A percentile compares a stretch with the other conserved stretches of the same genome.
These are phyloP conservation scores for Napeogenes inachia DNA, from an alignment of 2,888 invertebrate species.

Conservation along the genomic window DNA sequence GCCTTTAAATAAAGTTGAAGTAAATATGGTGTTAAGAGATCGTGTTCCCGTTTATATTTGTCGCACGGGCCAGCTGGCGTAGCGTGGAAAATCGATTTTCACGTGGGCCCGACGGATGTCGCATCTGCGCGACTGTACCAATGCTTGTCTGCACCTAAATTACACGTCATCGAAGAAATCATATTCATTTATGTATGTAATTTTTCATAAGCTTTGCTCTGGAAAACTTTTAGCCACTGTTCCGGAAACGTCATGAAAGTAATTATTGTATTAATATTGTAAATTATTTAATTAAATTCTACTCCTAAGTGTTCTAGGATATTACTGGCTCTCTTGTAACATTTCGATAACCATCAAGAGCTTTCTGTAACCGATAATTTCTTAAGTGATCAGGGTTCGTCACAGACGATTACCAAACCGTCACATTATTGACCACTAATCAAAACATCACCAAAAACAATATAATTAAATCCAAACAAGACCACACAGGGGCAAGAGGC, in stretches of 20 bases:
- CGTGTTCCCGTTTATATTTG: constrained; percentile 50
- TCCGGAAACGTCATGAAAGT: neutral
- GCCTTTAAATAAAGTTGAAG: constrained; percentile 31
- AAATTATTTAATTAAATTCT: constrained; percentile 1
- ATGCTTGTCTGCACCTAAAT: constrained; percentile 42
- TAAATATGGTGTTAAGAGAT: constrained; percentile 26
- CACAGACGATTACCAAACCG: constrained; percentile 49
- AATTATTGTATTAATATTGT: neutral
- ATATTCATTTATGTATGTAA: constrained; percentile 5
- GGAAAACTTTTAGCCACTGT: neutral
- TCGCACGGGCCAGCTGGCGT: constrained; percentile 73
- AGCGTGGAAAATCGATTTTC: constrained; percentile 77
- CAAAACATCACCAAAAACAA: constrained; percentile 49
- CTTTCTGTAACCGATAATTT: neutral
- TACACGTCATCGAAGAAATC: constrained; percentile 22
- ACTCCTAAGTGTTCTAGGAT: too few species aligned
- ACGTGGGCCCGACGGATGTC: constrained; percentile 74
- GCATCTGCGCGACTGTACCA: constrained; percentile 69
- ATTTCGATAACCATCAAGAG: neutral
- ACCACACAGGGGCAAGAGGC: constrained; percentile 68
- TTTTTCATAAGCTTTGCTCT: neutral
- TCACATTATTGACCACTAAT: constrained; percentile 51
- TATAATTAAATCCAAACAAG: constrained; percentile 37
- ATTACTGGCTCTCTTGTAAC: too few species aligned
- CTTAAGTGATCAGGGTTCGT: constrained; percentile 27